Conservation (phyloP, 2,888 invertebrate species). For the Antheraea assamensis region DNA sequence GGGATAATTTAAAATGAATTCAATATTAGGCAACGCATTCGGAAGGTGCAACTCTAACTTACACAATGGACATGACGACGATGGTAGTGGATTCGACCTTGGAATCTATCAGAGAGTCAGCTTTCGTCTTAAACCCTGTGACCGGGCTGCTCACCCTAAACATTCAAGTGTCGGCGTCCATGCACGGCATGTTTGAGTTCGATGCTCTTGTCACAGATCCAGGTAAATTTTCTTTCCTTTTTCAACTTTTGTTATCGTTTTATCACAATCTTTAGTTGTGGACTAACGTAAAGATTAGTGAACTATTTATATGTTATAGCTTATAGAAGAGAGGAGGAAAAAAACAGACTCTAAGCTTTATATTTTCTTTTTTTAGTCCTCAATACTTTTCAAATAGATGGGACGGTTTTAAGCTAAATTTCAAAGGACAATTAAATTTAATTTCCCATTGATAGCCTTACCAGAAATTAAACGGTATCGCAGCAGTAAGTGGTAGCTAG, state of each 20-base stretch:
- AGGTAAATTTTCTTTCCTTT: slow-evolving; percentile 45
- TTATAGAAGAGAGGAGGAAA: no score
- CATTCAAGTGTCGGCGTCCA: slow-evolving; percentile 75
- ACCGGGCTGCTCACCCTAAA: slow-evolving; percentile 76
- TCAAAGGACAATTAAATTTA: no score
- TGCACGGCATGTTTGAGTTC: slow-evolving; percentile 85
- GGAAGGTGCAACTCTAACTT: slow-evolving; percentile 69
- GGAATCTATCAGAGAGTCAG: slow-evolving; percentile 53
- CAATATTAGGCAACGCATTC: slow-evolving; percentile 80
- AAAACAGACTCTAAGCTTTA: no score
- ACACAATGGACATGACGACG: slow-evolving; percentile 58
- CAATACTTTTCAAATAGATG: no score
- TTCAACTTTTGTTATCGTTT: background rate
- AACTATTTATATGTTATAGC: no score
- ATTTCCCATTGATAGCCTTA: no score
- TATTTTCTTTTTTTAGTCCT: no score
- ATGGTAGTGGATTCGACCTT: slow-evolving; percentile 72
- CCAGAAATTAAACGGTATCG: no score
- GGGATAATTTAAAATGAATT: no score
- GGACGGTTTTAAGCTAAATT: no score
- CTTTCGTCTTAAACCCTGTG: slow-evolving; percentile 63
- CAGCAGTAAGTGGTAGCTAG: no score
- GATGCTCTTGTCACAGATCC: slow-evolving; percentile 78
- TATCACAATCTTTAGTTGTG: background rate
- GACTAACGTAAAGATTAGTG: no score